Evolutionary conservation across 2,888 invertebrate genomes (phyloP).

Genomic region (Zygothrica quintamaculata): DNA sequence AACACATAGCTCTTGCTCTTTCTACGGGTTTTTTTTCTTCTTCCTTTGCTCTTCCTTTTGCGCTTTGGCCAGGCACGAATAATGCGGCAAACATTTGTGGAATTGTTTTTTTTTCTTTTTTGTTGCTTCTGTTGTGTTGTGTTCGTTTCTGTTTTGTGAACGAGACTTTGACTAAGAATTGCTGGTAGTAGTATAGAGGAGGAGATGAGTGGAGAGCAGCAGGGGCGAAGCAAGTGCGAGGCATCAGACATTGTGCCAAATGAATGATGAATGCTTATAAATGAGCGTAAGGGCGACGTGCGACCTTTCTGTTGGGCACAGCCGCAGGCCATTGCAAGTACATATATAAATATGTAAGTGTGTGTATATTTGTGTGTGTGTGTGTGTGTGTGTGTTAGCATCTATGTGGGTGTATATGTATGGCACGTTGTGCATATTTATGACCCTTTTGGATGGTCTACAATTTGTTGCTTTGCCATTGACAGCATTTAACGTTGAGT

Average conservation of each 20-base stretch:
- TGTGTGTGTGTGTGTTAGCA: not conserved
- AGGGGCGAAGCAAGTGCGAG: not conserved
- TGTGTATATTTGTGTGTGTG: constrained; percentile 5
- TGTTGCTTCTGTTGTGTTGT: not conserved
- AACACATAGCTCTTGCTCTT: constrained; percentile 19
- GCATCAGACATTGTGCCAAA: constrained; percentile 56
- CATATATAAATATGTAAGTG: not conserved
- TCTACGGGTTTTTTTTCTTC: too few relatives aligned
- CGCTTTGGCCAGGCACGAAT: constrained; percentile 24
- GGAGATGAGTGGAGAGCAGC: not conserved
- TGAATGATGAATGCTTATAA: constrained; percentile 75
- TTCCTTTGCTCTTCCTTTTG: not conserved
- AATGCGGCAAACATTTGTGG: constrained; percentile 62
- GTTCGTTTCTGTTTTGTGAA: constrained; percentile 5
- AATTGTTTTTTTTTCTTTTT: constrained; percentile 33
- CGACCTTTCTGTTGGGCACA: constrained; percentile 61
- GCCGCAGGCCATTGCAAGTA: constrained; percentile 33
- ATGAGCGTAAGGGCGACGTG: constrained; percentile 62
- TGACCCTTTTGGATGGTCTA: constrained; percentile 50
- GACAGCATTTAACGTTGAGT: constrained; percentile 46
- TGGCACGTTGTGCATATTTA: constrained; percentile 54
- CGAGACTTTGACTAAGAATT: too few relatives aligned
- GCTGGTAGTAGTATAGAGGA: not conserved
- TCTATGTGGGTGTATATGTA: constrained; percentile 18
- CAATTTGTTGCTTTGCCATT: constrained; percentile 54